Percentiles rank a stretch among this genome's conserved stretches.
phyloP scores from a whole-genome alignment of 1,140 invertebrate species.

The Drosophila parabipectinata region DNA sequence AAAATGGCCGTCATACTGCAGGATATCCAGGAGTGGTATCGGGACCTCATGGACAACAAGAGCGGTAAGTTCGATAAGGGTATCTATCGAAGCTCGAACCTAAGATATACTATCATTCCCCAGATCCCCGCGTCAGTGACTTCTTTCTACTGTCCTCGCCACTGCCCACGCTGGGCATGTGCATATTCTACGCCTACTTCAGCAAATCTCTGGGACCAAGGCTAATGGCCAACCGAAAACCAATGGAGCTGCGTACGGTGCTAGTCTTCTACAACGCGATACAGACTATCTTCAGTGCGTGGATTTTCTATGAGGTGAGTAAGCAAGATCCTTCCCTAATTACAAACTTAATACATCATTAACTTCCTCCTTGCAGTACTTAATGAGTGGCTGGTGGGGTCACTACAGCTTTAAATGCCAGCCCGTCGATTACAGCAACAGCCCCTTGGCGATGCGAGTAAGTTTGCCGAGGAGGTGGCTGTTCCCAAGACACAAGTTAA shows the following conservation, averaged over 20 bases:
- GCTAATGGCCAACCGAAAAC: conserved; percentile 95
- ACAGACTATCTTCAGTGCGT: conserved; percentile 94
- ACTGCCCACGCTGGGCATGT: conserved; percentile 93
- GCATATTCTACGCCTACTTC: conserved; percentile 93
- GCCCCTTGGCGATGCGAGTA: conserved; percentile 93
- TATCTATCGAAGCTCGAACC: too few relatives aligned
- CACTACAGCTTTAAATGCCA: conserved; percentile 97
- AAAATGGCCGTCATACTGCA: conserved; percentile 85
- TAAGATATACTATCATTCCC: not conserved
- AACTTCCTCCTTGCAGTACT: conserved; percentile 87
- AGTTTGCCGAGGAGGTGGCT: conserved; percentile 79
- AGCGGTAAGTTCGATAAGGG: conserved; percentile 87
- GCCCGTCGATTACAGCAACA: conserved; percentile 95
- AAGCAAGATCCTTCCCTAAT: too few relatives aligned
- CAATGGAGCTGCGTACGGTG: conserved; percentile 92
- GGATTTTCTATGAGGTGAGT: conserved; percentile 95
- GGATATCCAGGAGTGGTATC: conserved; percentile 89
- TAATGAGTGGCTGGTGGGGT: conserved; percentile 93
- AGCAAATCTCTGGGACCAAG: conserved; percentile 93
- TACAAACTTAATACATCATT: not conserved
- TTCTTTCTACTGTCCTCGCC: conserved; percentile 97
- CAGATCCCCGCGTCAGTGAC: conserved; percentile 94
- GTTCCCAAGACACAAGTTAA: not conserved
- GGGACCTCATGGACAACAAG: conserved; percentile 91
- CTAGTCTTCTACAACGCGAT: conserved; percentile 95